Percentiles rank a stretch among this genome's conserved stretches.
These are phyloP conservation scores for Motacilla alba DNA, from an alignment of 2,113 vertebrate species.

Conservation along the genomic window DNA sequence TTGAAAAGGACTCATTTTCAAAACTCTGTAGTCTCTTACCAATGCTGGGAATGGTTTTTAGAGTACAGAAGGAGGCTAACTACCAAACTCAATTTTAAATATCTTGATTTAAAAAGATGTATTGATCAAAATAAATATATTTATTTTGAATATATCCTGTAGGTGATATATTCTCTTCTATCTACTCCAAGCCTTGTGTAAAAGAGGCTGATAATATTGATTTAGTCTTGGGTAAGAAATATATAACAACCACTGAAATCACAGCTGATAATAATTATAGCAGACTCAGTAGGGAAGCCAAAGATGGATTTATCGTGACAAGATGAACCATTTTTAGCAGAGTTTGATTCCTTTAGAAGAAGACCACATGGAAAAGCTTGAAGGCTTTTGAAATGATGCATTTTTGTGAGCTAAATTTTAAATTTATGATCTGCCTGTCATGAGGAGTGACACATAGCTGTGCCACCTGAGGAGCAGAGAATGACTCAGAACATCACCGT, in stretches of 20 bases:
- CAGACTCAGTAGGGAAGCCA: neutral
- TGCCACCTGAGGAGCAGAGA: neutral
- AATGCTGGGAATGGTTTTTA: neutral
- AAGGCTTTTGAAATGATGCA: neutral
- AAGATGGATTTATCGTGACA: neutral
- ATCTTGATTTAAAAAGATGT: neutral
- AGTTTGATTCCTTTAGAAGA: neutral
- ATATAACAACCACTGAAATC: neutral
- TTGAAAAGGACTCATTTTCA: neutral
- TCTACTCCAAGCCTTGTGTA: neutral
- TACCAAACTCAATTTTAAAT: neutral
- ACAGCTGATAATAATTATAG: neutral
- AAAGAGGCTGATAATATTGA: neutral
- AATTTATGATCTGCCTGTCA: neutral
- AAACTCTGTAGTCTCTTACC: neutral
- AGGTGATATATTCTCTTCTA: neutral
- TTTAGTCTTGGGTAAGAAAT: neutral
- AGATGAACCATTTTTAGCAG: neutral
- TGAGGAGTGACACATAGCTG: neutral
- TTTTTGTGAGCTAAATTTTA: neutral
- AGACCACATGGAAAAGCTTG: neutral
- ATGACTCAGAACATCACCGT: neutral
- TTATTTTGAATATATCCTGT: neutral
- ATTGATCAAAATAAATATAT: neutral
- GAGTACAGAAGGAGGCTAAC: neutral